Conservation (phyloP, 2,797 vertebrate genomes). For the Tadarida brasiliensis region DNA sequence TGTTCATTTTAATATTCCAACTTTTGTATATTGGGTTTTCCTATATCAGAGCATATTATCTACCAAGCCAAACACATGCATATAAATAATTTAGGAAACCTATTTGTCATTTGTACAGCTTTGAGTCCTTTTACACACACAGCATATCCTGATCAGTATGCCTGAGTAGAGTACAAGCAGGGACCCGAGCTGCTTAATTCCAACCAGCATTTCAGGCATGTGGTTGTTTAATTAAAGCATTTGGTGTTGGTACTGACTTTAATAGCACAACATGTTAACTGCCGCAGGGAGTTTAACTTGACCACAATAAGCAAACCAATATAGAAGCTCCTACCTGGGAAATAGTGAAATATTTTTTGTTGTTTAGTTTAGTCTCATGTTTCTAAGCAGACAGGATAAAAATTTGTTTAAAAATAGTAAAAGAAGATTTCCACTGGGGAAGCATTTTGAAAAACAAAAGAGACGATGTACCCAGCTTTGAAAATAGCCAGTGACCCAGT, state of each 20-base stretch:
- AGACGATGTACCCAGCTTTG: neutral
- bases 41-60: neutral
- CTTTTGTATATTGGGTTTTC: neutral
- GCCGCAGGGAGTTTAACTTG: slow-evolving; percentile 46
- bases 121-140: neutral
- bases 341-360: neutral
- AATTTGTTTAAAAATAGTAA: neutral
- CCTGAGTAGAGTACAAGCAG: slow-evolving; percentile 50
- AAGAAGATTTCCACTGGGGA: neutral
- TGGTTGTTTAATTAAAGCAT: slow-evolving; percentile 68
- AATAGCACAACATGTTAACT: slow-evolving; percentile 52
- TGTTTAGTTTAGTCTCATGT: slow-evolving; percentile 37
- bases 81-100: slow-evolving; percentile 35
- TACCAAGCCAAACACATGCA: slow-evolving; percentile 18
- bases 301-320: slow-evolving; percentile 53
- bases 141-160: slow-evolving; percentile 42
- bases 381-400: neutral
- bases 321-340: slow-evolving; percentile 2
- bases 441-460: slow-evolving; percentile 47
- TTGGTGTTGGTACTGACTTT: slow-evolving; percentile 52
- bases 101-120: slow-evolving; percentile 28
- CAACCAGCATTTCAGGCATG: neutral
- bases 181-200: slow-evolving; percentile 50
- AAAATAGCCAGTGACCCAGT: slow-evolving; percentile 49
- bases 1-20: slow-evolving; percentile 46